A percentile compares a stretch with the other conserved stretches of the same genome.
Conservation (phyloP, 1,140 invertebrate species). For the Hyphantria cunea region DNA sequence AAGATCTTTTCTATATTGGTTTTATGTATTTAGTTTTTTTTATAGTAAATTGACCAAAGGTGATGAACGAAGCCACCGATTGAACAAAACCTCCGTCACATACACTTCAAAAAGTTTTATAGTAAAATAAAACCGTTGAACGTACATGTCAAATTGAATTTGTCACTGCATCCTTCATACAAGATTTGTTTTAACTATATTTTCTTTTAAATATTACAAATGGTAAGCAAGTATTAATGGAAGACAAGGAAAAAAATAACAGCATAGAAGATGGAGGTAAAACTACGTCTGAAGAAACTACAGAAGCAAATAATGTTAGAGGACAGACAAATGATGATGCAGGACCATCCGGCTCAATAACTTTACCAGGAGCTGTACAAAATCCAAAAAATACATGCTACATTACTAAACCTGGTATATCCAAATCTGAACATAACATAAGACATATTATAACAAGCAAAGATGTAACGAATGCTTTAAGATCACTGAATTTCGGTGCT, state of each 20-base stretch:
- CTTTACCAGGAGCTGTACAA: constrained; percentile 56
- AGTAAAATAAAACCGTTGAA: constrained; percentile 28
- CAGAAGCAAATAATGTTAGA: constrained; percentile 28
- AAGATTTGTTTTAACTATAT: constrained; percentile 51
- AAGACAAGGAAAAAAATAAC: constrained; percentile 38
- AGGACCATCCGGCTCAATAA: constrained; percentile 55
- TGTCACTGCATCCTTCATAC: constrained; percentile 48
- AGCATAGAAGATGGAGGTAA: constrained; percentile 37
- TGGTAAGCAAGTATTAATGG: constrained; percentile 52
- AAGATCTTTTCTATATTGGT: no score
- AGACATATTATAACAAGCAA: constrained; percentile 59
- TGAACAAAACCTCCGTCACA: background rate
- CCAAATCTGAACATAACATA: constrained; percentile 72
- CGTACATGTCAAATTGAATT: constrained; percentile 42
- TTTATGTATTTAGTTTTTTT: no score
- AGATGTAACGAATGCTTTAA: constrained; percentile 64
- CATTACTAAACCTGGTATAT: constrained; percentile 46
- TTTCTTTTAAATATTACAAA: constrained; percentile 39
- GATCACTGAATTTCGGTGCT: constrained; percentile 55
- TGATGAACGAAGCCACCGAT: no score
- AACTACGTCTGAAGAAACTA: constrained; percentile 37
- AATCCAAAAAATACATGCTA: constrained; percentile 29
- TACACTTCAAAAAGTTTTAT: background rate
- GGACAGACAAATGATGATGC: constrained; percentile 48
- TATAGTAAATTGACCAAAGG: no score